phyloP scores from a whole-genome alignment of 2,797 vertebrate genomes.

The Selene dorsalis region DNA sequence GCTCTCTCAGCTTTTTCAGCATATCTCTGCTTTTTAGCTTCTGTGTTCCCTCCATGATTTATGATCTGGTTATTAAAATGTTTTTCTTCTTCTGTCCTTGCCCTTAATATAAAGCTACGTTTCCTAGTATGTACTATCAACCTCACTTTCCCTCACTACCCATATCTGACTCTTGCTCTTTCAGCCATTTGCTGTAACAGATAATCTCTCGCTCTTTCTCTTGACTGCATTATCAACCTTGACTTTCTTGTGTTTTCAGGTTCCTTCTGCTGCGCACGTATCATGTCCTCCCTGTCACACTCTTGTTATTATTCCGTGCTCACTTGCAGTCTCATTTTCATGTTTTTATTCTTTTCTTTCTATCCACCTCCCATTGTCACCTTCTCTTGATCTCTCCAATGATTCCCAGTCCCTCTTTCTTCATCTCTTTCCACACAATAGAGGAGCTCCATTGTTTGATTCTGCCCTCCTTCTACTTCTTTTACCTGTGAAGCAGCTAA shows the following conservation, averaged over 20 bases:
- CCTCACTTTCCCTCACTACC: neutral
- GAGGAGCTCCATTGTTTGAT: conserved; percentile 14
- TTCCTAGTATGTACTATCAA: neutral
- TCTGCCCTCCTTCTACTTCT: neutral
- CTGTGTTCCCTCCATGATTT: conserved; percentile 3
- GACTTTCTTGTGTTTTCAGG: neutral
- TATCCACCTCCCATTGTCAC: neutral
- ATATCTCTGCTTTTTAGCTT: conserved; percentile 1
- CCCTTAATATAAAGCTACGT: neutral
- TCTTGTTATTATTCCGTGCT: conserved; percentile 10
- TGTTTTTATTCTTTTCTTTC: neutral
- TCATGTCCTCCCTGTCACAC: neutral
- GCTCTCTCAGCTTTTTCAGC: conserved; percentile 17
- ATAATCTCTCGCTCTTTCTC: neutral
- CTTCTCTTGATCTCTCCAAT: conserved; percentile 19
- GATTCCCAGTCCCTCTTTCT: neutral
- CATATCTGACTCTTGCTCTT: conserved; percentile 8
- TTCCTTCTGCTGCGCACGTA: neutral
- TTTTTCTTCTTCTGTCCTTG: neutral
- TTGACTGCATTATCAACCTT: conserved; percentile 4
- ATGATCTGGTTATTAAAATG: conserved; percentile 6
- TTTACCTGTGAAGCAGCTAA: conserved; percentile 3
- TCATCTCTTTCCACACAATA: conserved; percentile 17
- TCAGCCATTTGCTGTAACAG: neutral
- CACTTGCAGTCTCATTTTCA: conserved; percentile 16